Base-by-base conservation (phyloP, 2,797 vertebrate genomes). In the Periparus ater region DNA sequence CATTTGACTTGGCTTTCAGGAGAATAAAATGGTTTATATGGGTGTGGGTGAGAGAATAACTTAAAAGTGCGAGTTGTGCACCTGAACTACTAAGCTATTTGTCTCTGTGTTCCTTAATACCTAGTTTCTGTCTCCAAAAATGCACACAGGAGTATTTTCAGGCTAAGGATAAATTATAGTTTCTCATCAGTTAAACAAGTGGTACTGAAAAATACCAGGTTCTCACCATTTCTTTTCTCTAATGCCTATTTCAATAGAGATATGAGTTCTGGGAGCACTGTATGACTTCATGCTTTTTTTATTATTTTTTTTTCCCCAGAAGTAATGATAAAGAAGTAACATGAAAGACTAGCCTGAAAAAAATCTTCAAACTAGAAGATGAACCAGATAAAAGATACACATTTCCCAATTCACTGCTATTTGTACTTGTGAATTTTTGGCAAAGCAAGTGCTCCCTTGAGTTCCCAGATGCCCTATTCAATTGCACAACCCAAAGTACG, bases 141-240 rank as follows among this genome's bases (percentile, higher is more conserved):
- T 20, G 48, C 76, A 81, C 60, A 79, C 32, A 25, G 76, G 66
- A 92, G 22, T 92, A 65, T 85, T 93, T 94, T 92, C 58, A 57
- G 81, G 34, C 61, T 51, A 80, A 80, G 50, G 22, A 45, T 66
- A 72, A 81, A 66, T 68, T 85, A 45, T 72, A 84, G 82, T 60
- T 29, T 81, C 53, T 58, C 85, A 93, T 89, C 70, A 82, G 88
- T 88, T 91, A 45, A 30, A 81, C 54, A 92, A 87, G 80, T 71
- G 89, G 94, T 91, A 93, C 73, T 95, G 94, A 95, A 95, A 93
- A 93, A 96, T 70, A 87, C 89, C 88, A 95, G 92, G 62, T 97
- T 95, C 76, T 92, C 65, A 61, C 82, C 61, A 53, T 73, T 91
- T 84, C 70, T 90, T 94, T 94, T 58, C 85, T 93, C 79, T 85